Base-by-base conservation (phyloP, 2,113 vertebrate species). In the Coreoperca whiteheadi region DNA sequence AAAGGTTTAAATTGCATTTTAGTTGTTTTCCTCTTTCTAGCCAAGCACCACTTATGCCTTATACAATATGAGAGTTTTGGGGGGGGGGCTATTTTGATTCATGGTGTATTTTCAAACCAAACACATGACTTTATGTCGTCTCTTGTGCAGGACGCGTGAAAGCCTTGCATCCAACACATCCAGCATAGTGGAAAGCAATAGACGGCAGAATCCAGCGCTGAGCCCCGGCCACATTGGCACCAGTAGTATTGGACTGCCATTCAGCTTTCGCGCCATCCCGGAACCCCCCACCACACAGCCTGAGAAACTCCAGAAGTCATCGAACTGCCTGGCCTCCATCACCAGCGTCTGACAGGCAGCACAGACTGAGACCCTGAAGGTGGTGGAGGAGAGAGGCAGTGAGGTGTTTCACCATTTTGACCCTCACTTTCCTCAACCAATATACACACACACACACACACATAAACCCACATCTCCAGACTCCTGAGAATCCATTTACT, bases 141-240 rank as follows among this genome's bases (percentile, higher is more conserved):
- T 90, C 32, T 71, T 28, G 16, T 61, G 46, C 94, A 99, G 98
- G 92, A 99, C 98, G 87, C 98, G 98, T 72, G 98, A 99, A 94
- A 99, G 98, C 95, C 96, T 99, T 96, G 98, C 98, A 86, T 99
- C 98, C 94, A 99, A 99, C 96, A 99, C 98, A 82, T 99, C 98
- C 37, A 99, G 98, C 93, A 98, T 99, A 61, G 97, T 99, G 93
- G 98, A 99, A 95, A 99, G 98, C 95, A 99, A 97, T 96, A 96
- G 98, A 83, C 96, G 98, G 74, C 98, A 99, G 96, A 99, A 99
- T 89, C 97, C 96, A 0, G 96, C 97, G 79, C 94, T 99, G 94
- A 99, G 98, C 93, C 98, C 98, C 0, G 97, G 97, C 57, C 98
- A 99, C 10, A 96, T 97, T 16, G 98, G 96, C 56, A 95, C 95